Evolutionary conservation across 2,797 vertebrate genomes (phyloP).

Genomic region (Taeniopygia guttata): DNA sequence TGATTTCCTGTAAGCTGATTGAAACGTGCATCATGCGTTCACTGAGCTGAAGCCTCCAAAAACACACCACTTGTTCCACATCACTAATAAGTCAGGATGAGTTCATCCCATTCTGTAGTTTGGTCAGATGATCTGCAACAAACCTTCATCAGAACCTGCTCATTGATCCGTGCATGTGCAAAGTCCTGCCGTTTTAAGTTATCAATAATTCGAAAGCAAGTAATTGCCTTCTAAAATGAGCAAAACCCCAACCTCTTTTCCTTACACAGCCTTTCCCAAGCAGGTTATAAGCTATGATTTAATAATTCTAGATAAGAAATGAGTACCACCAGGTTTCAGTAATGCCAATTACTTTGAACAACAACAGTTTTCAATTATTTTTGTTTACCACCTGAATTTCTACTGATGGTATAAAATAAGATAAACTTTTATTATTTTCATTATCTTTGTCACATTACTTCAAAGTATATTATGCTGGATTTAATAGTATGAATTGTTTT

Average conservation of each 20-base stretch:
- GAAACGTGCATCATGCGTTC: not conserved
- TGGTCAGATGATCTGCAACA: not conserved
- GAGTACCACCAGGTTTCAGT: not conserved
- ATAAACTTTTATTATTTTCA: not conserved
- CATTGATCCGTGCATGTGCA: not conserved
- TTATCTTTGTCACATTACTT: not conserved
- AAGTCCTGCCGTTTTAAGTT: constrained; percentile 10
- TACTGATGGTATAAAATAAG: not conserved
- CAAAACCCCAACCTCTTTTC: not conserved
- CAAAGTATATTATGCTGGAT: not conserved
- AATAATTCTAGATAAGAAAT: not conserved
- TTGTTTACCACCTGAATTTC: not conserved
- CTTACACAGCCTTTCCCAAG: not conserved
- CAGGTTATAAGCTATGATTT: not conserved
- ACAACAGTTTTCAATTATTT: not conserved
- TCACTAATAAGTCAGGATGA: not conserved
- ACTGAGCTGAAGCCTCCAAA: not conserved
- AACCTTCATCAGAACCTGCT: accelerated
- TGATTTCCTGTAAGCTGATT: not conserved
- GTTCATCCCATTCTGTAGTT: not conserved
- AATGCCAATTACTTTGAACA: not conserved
- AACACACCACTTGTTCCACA: not conserved
- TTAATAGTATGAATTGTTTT: not conserved
- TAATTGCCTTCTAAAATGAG: not conserved
- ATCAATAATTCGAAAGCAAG: not conserved